Conservation (phyloP, 2,888 invertebrate species). For the Mimachlamys varia region DNA sequence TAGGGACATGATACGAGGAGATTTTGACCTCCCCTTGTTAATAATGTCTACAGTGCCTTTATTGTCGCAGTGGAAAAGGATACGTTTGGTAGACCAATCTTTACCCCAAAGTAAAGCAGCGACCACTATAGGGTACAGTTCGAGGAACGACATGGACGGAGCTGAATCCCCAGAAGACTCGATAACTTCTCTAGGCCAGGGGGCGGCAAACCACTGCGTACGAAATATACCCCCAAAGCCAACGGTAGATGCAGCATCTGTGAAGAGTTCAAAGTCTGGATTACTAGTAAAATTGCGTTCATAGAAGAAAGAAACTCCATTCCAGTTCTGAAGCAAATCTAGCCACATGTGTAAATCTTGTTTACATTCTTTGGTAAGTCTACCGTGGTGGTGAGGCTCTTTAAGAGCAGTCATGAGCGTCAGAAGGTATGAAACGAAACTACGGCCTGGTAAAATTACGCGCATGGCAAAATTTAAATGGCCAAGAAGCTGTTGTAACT, state of each 20-base stretch:
- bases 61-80: conserved; percentile 49
- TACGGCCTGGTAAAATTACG: conserved; percentile 49
- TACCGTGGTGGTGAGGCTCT: conserved; percentile 41
- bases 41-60: conserved; percentile 43
- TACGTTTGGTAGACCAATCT: conserved; percentile 39
- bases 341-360: conserved; percentile 45
- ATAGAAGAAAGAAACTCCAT: conserved; percentile 46
- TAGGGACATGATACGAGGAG: conserved; percentile 39
- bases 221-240: conserved; percentile 49
- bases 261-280: conserved; percentile 43
- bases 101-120: conserved; percentile 45
- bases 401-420: conserved; percentile 42
- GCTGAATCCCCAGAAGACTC: neutral
- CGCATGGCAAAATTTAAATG: conserved; percentile 50
- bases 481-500: conserved; percentile 45
- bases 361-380: conserved; percentile 38
- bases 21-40: conserved; percentile 45
- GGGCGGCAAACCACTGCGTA: conserved; percentile 43
- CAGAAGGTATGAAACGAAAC: conserved; percentile 47
- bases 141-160: conserved; percentile 45
- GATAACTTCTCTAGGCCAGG: conserved; percentile 39
- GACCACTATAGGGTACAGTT: conserved; percentile 51
- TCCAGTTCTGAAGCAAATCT: conserved; percentile 42
- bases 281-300: neutral
- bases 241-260: conserved; percentile 43